Conservation (phyloP, 1,140 invertebrate genomes). For the Thalassaphorura encarpata region DNA sequence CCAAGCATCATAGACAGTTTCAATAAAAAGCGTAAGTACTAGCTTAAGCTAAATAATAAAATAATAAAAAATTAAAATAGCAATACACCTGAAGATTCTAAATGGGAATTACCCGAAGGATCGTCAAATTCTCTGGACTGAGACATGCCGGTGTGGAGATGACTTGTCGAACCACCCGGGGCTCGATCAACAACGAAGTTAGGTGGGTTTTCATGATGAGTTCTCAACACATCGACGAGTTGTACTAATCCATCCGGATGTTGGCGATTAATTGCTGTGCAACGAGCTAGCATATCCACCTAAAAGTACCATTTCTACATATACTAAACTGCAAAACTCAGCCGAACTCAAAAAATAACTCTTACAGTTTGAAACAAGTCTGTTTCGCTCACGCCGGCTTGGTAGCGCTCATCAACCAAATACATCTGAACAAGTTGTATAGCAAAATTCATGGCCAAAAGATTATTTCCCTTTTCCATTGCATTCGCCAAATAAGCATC, state of each 20-base stretch:
- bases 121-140: conserved; percentile 84
- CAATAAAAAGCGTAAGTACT: too few relatives aligned
- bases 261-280: conserved; percentile 59
- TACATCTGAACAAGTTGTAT: conserved; percentile 85
- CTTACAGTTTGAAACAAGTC: conserved; percentile 71
- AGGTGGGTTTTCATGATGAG: conserved; percentile 51
- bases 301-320: too few relatives aligned
- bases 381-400: conserved; percentile 63
- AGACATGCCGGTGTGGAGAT: conserved; percentile 82
- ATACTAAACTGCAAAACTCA: too few relatives aligned
- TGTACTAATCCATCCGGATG: conserved; percentile 68
- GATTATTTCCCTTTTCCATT: conserved; percentile 79
- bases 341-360: conserved; percentile 13
- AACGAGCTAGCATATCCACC: conserved; percentile 58
- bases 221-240: conserved; percentile 62
- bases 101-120: conserved; percentile 46
- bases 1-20: too few relatives aligned
- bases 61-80: background rate
- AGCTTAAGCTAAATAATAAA: too few relatives aligned
- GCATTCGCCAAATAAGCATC: conserved; percentile 72
- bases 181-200: conserved; percentile 55
- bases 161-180: conserved; percentile 64
- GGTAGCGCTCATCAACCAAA: conserved; percentile 73
- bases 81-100: background rate
- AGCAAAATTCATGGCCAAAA: conserved; percentile 72